Percentiles rank a stretch among this genome's conserved stretches.
Evolutionary conservation across 2,113 vertebrate species (phyloP).

Genomic region (Tor tambroides): DNA sequence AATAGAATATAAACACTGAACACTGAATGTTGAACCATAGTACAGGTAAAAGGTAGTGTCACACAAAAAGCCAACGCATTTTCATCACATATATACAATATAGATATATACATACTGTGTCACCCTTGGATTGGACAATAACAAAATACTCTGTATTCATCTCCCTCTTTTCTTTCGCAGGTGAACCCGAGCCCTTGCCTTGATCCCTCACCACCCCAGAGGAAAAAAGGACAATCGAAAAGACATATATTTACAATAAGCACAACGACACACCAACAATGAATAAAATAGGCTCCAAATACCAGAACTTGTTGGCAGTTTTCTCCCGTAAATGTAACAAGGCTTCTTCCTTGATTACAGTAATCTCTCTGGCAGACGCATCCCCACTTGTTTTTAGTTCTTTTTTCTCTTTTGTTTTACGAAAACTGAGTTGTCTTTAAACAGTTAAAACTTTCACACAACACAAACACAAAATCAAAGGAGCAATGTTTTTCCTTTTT

Average conservation of each 20-base stretch:
- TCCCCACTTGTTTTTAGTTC: slow-evolving; percentile 64
- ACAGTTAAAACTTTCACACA: slow-evolving; percentile 61
- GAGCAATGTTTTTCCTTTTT: slow-evolving; percentile 53
- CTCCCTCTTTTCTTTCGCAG: slow-evolving; percentile 70
- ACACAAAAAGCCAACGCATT: slow-evolving; percentile 90
- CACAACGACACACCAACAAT: slow-evolving; percentile 89
- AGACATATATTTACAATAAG: slow-evolving; percentile 89
- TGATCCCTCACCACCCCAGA: slow-evolving; percentile 74
- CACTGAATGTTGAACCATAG: slow-evolving; percentile 93
- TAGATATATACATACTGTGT: slow-evolving; percentile 91
- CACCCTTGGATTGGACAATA: slow-evolving; percentile 91
- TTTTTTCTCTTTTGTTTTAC: slow-evolving; percentile 50
- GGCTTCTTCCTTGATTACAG: slow-evolving; percentile 60
- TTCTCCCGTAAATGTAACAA: slow-evolving; percentile 76
- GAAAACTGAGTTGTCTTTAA: slow-evolving; percentile 65
- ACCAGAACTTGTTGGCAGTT: slow-evolving; percentile 81
- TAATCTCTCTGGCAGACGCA: slow-evolving; percentile 82
- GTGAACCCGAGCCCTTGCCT: slow-evolving; percentile 74
- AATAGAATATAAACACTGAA: slow-evolving; percentile 92
- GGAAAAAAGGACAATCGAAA: slow-evolving; percentile 83
- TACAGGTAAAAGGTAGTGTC: slow-evolving; percentile 89
- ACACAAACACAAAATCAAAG: slow-evolving; percentile 55
- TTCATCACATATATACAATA: slow-evolving; percentile 97
- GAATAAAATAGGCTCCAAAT: slow-evolving; percentile 84
- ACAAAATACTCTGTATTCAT: slow-evolving; percentile 92